Base-by-base conservation (phyloP, 2,888 invertebrate genomes). In the Acanthosepion pharaonis region DNA sequence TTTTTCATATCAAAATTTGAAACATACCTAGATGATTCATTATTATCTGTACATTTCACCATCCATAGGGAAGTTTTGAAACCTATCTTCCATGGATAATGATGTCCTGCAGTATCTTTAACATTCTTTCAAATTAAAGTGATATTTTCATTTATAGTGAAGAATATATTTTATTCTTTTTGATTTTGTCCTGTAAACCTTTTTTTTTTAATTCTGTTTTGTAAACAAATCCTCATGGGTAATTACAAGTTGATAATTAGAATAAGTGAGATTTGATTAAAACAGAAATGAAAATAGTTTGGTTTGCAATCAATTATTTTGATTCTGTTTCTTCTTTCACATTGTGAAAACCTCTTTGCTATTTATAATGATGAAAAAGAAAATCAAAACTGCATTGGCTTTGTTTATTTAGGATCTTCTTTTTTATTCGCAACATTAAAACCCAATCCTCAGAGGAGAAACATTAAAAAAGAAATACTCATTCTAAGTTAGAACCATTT, bases 171-270 rank as follows among this genome's bases (percentile, higher is more conserved):
- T 78, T 9, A 8, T 28, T n/a, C 5, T 33, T n/a, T n/a, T 5
- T 78, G 3, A 15, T 78, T 78, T 11, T 0, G n/a, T 78, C n/a
- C n/a, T 4, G n/a, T 78, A 78, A 15, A n/a, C 28, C 0, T 28
- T 1, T 78, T 28, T 78, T n/a, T 78, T n/a, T 15, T 64, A 25
- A 64, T 78, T 78, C n/a, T n/a, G n/a, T 78, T 33, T 33, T n/a
- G 78, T 33, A 78, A 78, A n/a, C 15, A 78, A 78, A n/a, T 33
- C 78, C 15, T n/a, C 33, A 11, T 15, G 18, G 33, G 78, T 33
- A 78, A 78, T 33, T 78, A 78, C n/a, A n/a, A 78, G 78, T 78
- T n/a, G 78, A 33, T 78, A 78, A 78, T 78, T 78, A 78, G n/a
- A 78, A 78, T 33, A 78, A 78, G n/a, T n/a, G 78, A 33, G 4